Evolutionary conservation across 2,113 vertebrate species (phyloP), one percentile per base, ranked within the genome.

Genomic region (Sigmodon hispidus): DNA sequence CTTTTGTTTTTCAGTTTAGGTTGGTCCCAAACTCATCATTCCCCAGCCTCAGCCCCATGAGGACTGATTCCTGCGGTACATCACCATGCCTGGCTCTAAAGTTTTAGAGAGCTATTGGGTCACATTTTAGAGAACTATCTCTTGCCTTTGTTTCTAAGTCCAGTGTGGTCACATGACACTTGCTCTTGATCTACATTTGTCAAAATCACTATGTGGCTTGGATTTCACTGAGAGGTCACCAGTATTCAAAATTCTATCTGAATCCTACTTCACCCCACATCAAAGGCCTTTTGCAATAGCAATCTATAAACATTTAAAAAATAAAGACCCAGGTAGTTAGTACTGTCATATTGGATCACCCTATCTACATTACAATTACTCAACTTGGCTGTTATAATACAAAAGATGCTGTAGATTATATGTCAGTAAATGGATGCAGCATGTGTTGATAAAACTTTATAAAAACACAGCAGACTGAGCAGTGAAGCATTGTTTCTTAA

Each of bases 391-490:
- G 8, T 52, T 55, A 3, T 31, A 36, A 26, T 22, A 2, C 1
- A 12, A 90, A 93, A 69, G 34, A 50, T 81, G 6, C 9, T 59
- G 15, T 3, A 29, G 45, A 31, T 26, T 48, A 8, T 57, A n/a
- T 29, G 24, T 43, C 19, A 91, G 45, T 8, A 43, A 96, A 72
- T 26, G 7, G 40, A 0, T 29, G 4, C 77, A 59, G 34, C 34
- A 0, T 57, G 17, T 81, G 43, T 50, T 69, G 48, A 73, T 86
- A 88, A 94, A 95, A 59, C 80, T 95, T 93, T 80, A 90, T 92
- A 55, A 34, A 85, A 92, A 52, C 52, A 91, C 13, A 10, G 48
- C 19, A 67, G 26, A 16, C 22, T 79, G 55, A 40, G n/a, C 24
- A 85, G 6, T 5, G 5, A 17, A 43, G 40, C 19, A 43, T 50